These are phyloP conservation scores for Ifrita kowaldi DNA, from an alignment of 2,113 vertebrate genomes.

Conservation along the genomic window DNA sequence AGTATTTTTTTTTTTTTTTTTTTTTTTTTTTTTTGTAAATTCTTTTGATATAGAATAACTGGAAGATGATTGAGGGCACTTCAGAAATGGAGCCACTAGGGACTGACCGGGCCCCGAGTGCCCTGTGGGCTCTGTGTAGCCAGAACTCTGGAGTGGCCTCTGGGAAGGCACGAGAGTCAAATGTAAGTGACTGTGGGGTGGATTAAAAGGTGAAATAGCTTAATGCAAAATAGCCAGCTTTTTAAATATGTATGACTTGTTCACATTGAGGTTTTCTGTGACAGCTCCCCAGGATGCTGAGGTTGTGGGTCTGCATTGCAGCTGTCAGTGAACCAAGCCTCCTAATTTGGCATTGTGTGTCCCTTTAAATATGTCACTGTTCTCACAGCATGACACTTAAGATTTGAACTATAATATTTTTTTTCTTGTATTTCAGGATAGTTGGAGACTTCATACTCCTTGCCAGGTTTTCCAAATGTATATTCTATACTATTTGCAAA, in stretches of 20 bases:
- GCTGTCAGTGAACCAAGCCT: neutral
- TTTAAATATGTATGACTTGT: neutral
- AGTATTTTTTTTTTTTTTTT: too few species aligned
- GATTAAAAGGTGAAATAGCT: neutral
- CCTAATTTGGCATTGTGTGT: neutral
- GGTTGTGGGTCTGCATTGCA: neutral
- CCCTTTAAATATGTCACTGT: neutral
- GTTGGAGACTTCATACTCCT: neutral
- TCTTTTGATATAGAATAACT: neutral
- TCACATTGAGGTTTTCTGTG: neutral
- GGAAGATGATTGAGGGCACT: neutral
- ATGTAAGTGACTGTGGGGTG: neutral
- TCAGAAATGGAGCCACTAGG: neutral
- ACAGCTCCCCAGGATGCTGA: neutral
- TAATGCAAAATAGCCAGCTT: neutral
- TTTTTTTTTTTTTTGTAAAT: too few species aligned
- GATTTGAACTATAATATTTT: neutral
- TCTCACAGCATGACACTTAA: neutral
- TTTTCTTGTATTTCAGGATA: neutral
- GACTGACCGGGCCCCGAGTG: accelerated
- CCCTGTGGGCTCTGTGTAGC: neutral
- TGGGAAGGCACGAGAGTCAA: neutral
- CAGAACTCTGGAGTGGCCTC: neutral
- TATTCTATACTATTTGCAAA: neutral
- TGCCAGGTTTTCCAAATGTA: neutral